Conservation (phyloP, 1,140 invertebrate genomes). For the Procambarus clarkii region DNA sequence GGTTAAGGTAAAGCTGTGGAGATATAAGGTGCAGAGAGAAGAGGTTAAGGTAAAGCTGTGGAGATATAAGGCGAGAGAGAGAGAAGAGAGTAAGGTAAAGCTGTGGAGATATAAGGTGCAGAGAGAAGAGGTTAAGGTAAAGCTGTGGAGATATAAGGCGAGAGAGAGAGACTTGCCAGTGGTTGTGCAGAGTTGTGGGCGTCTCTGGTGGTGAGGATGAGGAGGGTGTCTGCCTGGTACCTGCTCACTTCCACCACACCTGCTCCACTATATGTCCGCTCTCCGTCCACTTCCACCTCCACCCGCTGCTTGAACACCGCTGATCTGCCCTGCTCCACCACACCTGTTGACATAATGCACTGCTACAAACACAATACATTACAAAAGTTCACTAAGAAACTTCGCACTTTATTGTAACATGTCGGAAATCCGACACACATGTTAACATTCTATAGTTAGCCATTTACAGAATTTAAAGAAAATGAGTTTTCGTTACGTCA, state of each 20-base stretch:
- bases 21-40: too few relatives aligned
- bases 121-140: neutral
- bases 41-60: neutral
- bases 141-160: neutral
- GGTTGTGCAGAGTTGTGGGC: neutral
- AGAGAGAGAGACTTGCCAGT: conserved; percentile 8
- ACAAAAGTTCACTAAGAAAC: neutral
- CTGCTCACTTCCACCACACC: conserved; percentile 27
- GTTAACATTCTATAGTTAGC: neutral
- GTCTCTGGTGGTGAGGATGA: conserved; percentile 36
- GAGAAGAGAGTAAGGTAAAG: neutral
- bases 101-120: too few relatives aligned
- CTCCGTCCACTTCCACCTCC: conserved; percentile 26
- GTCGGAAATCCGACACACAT: neutral
- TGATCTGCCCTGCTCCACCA: conserved; percentile 27
- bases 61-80: neutral
- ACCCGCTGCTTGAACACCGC: conserved; percentile 40
- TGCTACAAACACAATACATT: neutral
- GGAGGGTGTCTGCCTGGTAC: conserved; percentile 31
- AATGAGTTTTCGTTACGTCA: neutral
- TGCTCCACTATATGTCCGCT: neutral
- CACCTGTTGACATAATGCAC: neutral
- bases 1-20: too few relatives aligned
- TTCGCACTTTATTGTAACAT: neutral
- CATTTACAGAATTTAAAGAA: neutral